Percentiles rank a stretch among this genome's conserved stretches.
Evolutionary conservation across 1,140 invertebrate genomes (phyloP).

Genomic region (Calephelis virginiensis): DNA sequence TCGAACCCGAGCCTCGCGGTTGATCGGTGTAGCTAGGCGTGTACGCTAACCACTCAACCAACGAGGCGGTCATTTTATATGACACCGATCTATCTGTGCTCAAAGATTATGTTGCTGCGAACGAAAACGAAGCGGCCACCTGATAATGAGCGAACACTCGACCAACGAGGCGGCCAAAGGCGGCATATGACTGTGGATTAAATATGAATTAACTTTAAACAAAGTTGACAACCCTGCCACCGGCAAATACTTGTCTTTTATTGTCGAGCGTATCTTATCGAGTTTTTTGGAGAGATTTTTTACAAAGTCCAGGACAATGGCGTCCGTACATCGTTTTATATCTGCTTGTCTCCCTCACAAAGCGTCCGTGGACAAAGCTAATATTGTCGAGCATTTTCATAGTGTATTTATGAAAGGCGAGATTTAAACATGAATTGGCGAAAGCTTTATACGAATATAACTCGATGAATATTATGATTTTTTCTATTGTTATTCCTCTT

Average conservation of each 20-base stretch:
- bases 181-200: too few species aligned
- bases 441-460: slow-evolving; percentile 9
- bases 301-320: slow-evolving; percentile 15
- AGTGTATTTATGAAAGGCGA: slow-evolving; percentile 16
- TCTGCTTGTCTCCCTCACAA: slow-evolving; percentile 16
- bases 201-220: too few species aligned
- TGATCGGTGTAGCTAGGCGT: too few species aligned
- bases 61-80: too few species aligned
- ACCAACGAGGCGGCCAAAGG: too few species aligned
- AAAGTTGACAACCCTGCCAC: background rate
- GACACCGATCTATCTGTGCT: too few species aligned
- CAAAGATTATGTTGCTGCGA: too few species aligned
- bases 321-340: slow-evolving; percentile 15
- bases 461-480: slow-evolving; percentile 10
- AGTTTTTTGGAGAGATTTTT: slow-evolving; percentile 17
- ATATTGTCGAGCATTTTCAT: slow-evolving; percentile 17
- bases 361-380: slow-evolving; percentile 13
- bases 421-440: slow-evolving; percentile 16
- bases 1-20: too few species aligned
- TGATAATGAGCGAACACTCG: too few species aligned
- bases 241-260: slow-evolving; percentile 4
- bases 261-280: slow-evolving; percentile 14
- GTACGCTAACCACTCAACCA: too few species aligned
- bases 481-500: slow-evolving; percentile 9
- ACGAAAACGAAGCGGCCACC: too few species aligned